These are phyloP conservation scores for Cryptus armator DNA, from an alignment of 2,888 invertebrate species.

Conservation along the genomic window DNA sequence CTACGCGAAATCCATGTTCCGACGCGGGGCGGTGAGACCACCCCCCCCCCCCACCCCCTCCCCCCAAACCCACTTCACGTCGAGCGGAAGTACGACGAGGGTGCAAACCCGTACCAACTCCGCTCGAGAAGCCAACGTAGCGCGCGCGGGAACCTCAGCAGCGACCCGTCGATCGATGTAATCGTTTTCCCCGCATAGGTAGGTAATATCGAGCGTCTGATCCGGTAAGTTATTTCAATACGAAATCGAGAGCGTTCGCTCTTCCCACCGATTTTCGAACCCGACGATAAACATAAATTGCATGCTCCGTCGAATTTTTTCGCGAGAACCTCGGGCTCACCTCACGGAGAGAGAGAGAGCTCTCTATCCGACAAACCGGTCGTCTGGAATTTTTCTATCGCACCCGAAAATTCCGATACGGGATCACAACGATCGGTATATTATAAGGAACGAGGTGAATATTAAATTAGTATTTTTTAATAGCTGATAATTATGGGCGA, in stretches of 20 bases:
- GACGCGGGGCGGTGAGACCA: neutral
- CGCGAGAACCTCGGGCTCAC: slow-evolving; percentile 23
- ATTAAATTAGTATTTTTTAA: neutral
- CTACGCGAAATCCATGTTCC: slow-evolving; percentile 50
- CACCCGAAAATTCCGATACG: neutral
- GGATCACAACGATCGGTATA: neutral
- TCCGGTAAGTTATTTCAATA: slow-evolving; percentile 74
- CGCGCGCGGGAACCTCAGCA: slow-evolving; percentile 10
- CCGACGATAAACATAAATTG: slow-evolving; percentile 72
- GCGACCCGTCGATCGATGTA: slow-evolving; percentile 70
- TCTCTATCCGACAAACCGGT: neutral
- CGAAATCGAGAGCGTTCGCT: slow-evolving; percentile 69
- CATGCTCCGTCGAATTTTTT: slow-evolving; percentile 66
- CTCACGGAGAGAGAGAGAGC: neutral
- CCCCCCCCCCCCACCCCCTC: too few species aligned
- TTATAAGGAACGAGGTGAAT: neutral
- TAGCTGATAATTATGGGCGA: too few species aligned
- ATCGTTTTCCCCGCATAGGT: slow-evolving; percentile 71
- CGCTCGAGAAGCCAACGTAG: slow-evolving; percentile 25
- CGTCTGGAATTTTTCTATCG: slow-evolving; percentile 11
- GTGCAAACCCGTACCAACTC: slow-evolving; percentile 29
- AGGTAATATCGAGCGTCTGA: slow-evolving; percentile 73
- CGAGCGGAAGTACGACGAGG: slow-evolving; percentile 37
- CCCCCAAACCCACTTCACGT: slow-evolving; percentile 3
- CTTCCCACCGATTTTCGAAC: slow-evolving; percentile 12